Base-by-base conservation (phyloP, 2,797 vertebrate species). In the Sarcophilus harrisii region DNA sequence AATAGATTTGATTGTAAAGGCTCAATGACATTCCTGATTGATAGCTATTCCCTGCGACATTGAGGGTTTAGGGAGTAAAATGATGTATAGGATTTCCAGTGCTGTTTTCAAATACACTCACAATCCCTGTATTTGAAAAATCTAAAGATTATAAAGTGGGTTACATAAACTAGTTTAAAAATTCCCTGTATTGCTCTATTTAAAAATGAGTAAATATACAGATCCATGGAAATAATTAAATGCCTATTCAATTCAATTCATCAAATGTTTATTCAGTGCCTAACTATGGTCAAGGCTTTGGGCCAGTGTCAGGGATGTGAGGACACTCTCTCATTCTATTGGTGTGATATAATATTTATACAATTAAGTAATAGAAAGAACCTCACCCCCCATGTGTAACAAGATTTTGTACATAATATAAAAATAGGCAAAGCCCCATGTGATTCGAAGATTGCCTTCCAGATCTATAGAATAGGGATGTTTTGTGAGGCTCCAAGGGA, bases 11-110 rank as follows among this genome's bases (percentile, higher is more conserved):
- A 30, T 94, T 97, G 97, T 66, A 92, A 0, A 90, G 73, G 49
- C 32, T 92, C 93, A 94, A 6, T 60, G 38, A 92, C 29, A 87
- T 96, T 28, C 2, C 18, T 87, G 18, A 93, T 59, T 96, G 57
- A 57, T 38, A 49, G 21, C n/a, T 92, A 87, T 92, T 93, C 94
- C 90, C 8, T 94, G 93, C 45, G 95, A 8, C 49, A 94, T 96
- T 93, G 30, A 92, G 0, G 3, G 3, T 38, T 2, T 96, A 58
- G 95, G 12, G 92, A 92, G 0, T 13, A 96, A 93, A 97, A 92
- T 95, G 3, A 38, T 81, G 92, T 95, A 52, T 91, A 45, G 32
- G 95, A 94, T 58, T 93, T 0, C 0, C 14, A 0, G 93, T 13
- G 5, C 28, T 94, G 10, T 94, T 95, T 95, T 97, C 14, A 91